These are phyloP conservation scores for Phortica variegata DNA, from an alignment of 1,140 invertebrate genomes.

Conservation along the genomic window DNA sequence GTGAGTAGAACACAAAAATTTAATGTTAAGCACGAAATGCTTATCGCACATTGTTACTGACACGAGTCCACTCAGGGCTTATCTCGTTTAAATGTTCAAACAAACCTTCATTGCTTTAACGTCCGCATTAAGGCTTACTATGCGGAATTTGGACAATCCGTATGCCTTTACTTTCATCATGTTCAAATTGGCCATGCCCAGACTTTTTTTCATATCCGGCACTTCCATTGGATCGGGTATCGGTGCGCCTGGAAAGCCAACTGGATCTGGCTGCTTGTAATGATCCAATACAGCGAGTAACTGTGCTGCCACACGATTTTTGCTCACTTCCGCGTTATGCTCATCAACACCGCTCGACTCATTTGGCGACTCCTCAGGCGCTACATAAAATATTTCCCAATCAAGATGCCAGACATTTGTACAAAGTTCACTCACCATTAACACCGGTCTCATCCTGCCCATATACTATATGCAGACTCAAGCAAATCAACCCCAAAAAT, in stretches of 20 bases:
- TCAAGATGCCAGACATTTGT: background rate
- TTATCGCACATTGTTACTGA: background rate
- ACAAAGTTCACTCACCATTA: constrained; percentile 14
- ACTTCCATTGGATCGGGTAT: constrained; percentile 77
- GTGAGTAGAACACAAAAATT: constrained; percentile 20
- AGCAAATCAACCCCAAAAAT: too few relatives aligned
- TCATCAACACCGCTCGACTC: constrained; percentile 25
- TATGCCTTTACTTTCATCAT: constrained; percentile 72
- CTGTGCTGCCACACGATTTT: constrained; percentile 70
- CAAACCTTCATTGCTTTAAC: constrained; percentile 68
- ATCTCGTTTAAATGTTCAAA: background rate
- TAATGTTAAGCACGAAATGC: background rate
- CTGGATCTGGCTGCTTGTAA: constrained; percentile 76
- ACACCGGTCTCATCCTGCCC: constrained; percentile 26
- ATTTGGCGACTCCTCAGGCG: too few relatives aligned
- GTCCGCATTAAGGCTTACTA: constrained; percentile 67
- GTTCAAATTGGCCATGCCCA: constrained; percentile 70
- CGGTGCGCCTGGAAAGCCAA: constrained; percentile 73
- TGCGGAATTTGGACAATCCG: constrained; percentile 76
- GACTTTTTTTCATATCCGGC: constrained; percentile 73
- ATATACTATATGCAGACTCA: background rate
- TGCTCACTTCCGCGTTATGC: constrained; percentile 55
- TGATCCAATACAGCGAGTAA: constrained; percentile 74
- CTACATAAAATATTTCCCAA: too few relatives aligned
- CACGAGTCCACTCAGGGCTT: background rate